A percentile compares a stretch with the other conserved stretches of the same genome.
phyloP scores from a whole-genome alignment of 2,113 vertebrate species.

The Rhea pennata region DNA sequence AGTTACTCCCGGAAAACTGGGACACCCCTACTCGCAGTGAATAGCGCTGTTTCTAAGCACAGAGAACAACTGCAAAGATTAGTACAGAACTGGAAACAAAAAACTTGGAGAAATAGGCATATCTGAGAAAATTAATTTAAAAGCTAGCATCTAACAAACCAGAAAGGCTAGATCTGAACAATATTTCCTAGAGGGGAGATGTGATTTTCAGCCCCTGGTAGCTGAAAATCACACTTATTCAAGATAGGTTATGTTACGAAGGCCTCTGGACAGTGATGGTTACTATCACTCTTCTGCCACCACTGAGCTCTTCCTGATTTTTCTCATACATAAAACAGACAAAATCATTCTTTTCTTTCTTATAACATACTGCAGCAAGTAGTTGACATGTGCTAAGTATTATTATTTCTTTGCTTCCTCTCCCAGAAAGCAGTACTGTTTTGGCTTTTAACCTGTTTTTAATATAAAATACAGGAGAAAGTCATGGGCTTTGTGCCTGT shows the following conservation, averaged over 20 bases:
- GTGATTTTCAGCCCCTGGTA: neutral
- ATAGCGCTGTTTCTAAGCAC: too few relatives aligned
- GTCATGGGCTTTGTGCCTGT: neutral
- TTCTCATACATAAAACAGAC: neutral
- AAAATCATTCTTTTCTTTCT: neutral
- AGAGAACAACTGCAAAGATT: neutral
- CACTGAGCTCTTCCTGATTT: neutral
- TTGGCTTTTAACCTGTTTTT: neutral
- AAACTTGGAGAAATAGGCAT: neutral
- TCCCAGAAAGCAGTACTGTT: neutral
- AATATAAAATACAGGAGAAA: neutral
- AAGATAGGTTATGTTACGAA: neutral
- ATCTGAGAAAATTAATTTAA: neutral
- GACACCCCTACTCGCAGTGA: too few relatives aligned
- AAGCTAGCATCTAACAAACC: neutral
- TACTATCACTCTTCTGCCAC: neutral
- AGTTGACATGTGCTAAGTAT: neutral
- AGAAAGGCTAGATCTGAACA: neutral
- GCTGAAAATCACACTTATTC: neutral
- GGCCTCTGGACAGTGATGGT: neutral
- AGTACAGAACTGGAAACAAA: neutral
- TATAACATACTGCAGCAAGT: neutral
- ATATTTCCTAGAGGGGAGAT: neutral
- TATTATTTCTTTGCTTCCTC: neutral
- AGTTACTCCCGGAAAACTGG: neutral